Percentiles rank a stretch among this genome's conserved stretches.
Conservation (phyloP, 2,113 vertebrate genomes). For the Nibea coibor region DNA sequence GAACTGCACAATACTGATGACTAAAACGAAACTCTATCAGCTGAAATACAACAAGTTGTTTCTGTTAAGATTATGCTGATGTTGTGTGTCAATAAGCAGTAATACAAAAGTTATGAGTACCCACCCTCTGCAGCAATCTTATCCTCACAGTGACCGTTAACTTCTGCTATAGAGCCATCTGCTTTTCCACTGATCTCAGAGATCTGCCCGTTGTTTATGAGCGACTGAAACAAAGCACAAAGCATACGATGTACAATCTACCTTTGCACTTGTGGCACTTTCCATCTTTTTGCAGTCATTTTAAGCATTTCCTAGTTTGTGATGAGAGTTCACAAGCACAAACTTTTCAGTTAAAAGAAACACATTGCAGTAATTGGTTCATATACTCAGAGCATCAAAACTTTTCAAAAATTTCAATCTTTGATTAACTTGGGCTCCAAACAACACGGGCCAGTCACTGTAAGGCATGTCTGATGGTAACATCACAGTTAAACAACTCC, state of each 20-base stretch:
- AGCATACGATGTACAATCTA: constrained; percentile 8
- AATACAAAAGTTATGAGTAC: constrained; percentile 38
- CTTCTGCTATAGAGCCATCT: constrained; percentile 72
- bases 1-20: background rate
- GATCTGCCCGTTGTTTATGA: constrained; percentile 85
- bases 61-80: constrained; percentile 5
- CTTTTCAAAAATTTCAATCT: constrained; percentile 3
- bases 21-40: constrained; percentile 10
- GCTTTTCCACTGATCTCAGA: constrained; percentile 77
- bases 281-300: background rate
- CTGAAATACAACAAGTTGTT: constrained; percentile 9
- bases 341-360: background rate
- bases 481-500: constrained; percentile 17
- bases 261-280: background rate
- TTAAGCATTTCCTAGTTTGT: background rate
- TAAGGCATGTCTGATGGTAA: background rate
- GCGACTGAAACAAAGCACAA: constrained; percentile 72
- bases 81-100: background rate
- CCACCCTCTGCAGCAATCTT: constrained; percentile 69
- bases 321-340: background rate
- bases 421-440: constrained; percentile 9
- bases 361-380: background rate
- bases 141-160: constrained; percentile 68
- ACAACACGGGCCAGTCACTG: constrained; percentile 15
- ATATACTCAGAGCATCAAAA: background rate